Conservation (phyloP, 2,888 invertebrate species). For the Sphaerophoria rueppellii region DNA sequence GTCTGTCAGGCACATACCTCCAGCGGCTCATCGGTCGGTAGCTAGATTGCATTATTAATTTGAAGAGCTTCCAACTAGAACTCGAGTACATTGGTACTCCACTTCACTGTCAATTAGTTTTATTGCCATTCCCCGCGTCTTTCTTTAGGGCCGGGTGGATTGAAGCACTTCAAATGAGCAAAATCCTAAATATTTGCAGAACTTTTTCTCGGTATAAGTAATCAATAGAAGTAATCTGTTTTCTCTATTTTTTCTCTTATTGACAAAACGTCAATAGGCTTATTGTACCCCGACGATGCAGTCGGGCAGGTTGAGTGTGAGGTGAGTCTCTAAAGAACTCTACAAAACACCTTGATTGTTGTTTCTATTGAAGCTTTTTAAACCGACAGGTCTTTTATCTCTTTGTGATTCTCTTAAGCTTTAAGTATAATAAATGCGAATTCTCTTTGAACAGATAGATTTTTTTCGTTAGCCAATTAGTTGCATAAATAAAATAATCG, state of each 20-base stretch:
- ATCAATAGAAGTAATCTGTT: conserved; percentile 3
- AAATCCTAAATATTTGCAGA: conserved; percentile 9
- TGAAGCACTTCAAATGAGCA: conserved; percentile 31
- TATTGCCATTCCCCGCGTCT: not conserved
- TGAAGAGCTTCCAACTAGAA: conserved; percentile 10
- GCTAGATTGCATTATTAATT: conserved; percentile 15
- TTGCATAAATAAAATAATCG: not conserved
- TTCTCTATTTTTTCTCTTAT: not conserved
- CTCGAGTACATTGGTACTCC: conserved; percentile 3
- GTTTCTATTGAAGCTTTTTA: conserved; percentile 10
- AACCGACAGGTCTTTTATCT: not conserved
- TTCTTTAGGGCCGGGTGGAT: not conserved
- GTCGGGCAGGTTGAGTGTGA: too few species aligned
- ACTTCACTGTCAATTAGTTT: not conserved
- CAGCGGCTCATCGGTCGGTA: not conserved
- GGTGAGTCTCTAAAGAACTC: conserved; percentile 8
- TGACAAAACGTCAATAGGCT: conserved; percentile 4
- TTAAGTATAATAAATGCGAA: not conserved
- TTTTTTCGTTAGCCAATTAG: conserved; percentile 8
- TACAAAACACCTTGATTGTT: conserved; percentile 20
- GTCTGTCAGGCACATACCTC: too few species aligned
- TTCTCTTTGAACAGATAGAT: conserved; percentile 8
- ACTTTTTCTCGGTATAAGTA: conserved; percentile 7
- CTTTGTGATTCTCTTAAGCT: not conserved
- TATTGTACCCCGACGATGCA: not conserved